Base-by-base conservation (phyloP, 2,888 invertebrate genomes). In the Leptogaster cylindrica region DNA sequence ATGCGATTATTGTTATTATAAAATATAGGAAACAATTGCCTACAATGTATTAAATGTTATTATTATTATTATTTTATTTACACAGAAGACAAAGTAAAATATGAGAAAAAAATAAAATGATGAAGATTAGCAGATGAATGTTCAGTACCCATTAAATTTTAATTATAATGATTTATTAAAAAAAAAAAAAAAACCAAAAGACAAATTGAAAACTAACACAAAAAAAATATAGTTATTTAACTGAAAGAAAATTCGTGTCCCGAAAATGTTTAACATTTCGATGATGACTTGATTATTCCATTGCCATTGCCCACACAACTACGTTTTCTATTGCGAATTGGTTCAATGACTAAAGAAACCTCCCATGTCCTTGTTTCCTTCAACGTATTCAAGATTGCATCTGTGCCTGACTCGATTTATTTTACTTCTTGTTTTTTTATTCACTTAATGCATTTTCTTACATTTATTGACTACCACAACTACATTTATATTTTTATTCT, bases 381-480 rank as follows among this genome's bases (percentile, higher is more conserved):
- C 12, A 16, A 39, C 25, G 23, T 25, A 39, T 23, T 58, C 41
- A 16, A 39, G 64, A 70, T 70, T 70, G 70, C 70, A 70, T 67
- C 70, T 67, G 66, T 66, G 70, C 70, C 70, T 70, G 70, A 70
- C 50, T 41, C 52, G 55, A 41, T 52, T 33, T 55, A 48, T 58
- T 69, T 64, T 44, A 46, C 10, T 65, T 41, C 52, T 36, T 55
- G 46, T n/a, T 12, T 27, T 36, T 55, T 63, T 63, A 50, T 28
- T 68, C 55, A 68, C 41, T 52, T 46, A 55, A n/a, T 27, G 27
- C 31, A 28, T 63, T n/a, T n/a, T 18, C 36, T 63, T 44, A 28
- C n/a, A 44, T 20, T 63, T 58, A 18, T 58, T 39, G 39, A 58
- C 58, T 58, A 52, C 52, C 52, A 52, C 31, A 31, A 31, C 12